phyloP scores from a whole-genome alignment of 2,888 invertebrate species.

The Germaria angustata region DNA sequence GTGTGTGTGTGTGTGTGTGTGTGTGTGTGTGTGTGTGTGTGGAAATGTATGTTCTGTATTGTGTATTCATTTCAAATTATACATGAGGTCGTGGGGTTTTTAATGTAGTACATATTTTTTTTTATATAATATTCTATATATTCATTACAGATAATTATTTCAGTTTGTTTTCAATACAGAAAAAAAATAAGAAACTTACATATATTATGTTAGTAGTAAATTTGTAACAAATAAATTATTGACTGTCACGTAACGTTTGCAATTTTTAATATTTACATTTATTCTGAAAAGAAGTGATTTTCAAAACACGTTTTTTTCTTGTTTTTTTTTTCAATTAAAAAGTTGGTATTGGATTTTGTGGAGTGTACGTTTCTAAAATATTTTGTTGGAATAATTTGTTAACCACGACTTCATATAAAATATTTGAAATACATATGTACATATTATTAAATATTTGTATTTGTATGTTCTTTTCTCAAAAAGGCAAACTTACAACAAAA shows the following conservation, averaged over 20 bases:
- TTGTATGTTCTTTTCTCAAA: background rate
- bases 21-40: too few relatives aligned
- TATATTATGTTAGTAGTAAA: background rate
- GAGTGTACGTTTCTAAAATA: too few relatives aligned
- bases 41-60: background rate
- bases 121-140: background rate
- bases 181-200: background rate
- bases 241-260: slow-evolving; percentile 73
- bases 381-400: slow-evolving; percentile 13
- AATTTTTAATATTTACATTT: slow-evolving; percentile 68
- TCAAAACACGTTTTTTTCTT: too few relatives aligned
- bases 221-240: background rate
- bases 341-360: too few relatives aligned
- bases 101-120: background rate
- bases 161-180: too few relatives aligned
- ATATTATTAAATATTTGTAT: background rate
- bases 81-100: slow-evolving; percentile 77
- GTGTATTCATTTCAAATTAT: slow-evolving; percentile 69
- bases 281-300: too few relatives aligned
- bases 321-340: too few relatives aligned
- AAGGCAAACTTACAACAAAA: background rate
- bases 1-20: too few relatives aligned
- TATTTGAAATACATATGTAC: slow-evolving; percentile 56
- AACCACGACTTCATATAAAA: slow-evolving; percentile 80
- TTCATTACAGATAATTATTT: background rate